Conservation (phyloP, 2,113 vertebrate genomes). For the Rhipidura dahli region DNA sequence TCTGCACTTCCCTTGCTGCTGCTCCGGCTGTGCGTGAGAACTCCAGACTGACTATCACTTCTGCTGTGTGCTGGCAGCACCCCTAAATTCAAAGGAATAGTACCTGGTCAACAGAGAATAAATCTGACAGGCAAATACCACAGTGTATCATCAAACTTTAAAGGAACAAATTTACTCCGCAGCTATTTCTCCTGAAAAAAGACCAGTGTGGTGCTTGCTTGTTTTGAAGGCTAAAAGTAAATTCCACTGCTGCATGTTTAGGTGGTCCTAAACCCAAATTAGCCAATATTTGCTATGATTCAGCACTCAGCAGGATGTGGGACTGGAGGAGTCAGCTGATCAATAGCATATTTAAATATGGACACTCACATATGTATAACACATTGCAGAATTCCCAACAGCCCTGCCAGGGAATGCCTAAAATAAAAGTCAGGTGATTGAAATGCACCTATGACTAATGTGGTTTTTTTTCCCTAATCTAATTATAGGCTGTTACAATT, state of each 20-base stretch:
- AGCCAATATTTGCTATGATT: background rate
- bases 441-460: background rate
- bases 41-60: slow-evolving; percentile 75
- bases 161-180: background rate
- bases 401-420: background rate
- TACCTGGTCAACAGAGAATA: background rate
- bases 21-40: slow-evolving; percentile 85
- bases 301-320: background rate
- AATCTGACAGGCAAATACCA: background rate
- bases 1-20: slow-evolving; percentile 90
- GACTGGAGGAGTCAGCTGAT: background rate
- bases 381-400: slow-evolving; percentile 4
- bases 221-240: background rate
- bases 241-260: background rate
- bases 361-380: background rate
- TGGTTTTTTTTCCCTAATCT: background rate
- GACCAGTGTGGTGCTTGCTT: background rate
- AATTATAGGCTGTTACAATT: slow-evolving; percentile 11
- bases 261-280: background rate
- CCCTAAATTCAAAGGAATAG: slow-evolving; percentile 68
- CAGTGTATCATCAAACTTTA: background rate
- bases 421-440: slow-evolving; percentile 6
- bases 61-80: slow-evolving; percentile 76
- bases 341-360: background rate
- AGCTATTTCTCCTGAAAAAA: background rate